Conservation (phyloP, 1,140 invertebrate genomes). For the Microplitis mediator region DNA sequence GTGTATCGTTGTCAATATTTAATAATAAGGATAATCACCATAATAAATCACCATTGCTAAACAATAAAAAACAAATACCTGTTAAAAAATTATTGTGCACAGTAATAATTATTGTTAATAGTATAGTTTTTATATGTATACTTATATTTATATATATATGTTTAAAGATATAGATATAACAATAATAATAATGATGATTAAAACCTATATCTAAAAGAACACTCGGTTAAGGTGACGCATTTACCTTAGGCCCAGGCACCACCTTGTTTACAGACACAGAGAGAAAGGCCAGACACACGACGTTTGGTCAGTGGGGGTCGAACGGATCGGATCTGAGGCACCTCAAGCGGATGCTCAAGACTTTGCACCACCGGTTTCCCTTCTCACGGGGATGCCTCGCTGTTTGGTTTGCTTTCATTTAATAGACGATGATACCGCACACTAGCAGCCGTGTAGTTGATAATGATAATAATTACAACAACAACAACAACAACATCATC, state of each 20-base stretch:
- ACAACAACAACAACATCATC: too few species aligned
- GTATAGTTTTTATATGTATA: background rate
- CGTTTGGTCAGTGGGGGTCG: constrained; percentile 57
- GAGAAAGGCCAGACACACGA: constrained; percentile 61
- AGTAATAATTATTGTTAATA: background rate
- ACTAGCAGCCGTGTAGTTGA: constrained; percentile 44
- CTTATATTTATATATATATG: too few species aligned
- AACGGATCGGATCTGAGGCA: constrained; percentile 54
- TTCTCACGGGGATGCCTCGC: constrained; percentile 50
- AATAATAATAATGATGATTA: constrained; percentile 36
- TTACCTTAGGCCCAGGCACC: constrained; percentile 64
- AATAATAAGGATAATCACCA: too few species aligned
- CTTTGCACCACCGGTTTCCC: constrained; percentile 48
- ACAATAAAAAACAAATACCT: too few species aligned
- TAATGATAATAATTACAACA: constrained; percentile 31
- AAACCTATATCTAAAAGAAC: constrained; percentile 62
- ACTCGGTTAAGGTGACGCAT: constrained; percentile 64
- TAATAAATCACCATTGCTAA: too few species aligned
- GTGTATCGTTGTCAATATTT: too few species aligned
- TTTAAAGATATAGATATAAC: background rate
- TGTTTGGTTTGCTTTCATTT: constrained; percentile 56
- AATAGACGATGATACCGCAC: constrained; percentile 48
- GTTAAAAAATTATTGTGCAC: too few species aligned
- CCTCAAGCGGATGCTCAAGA: constrained; percentile 57
- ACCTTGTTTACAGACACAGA: constrained; percentile 62